These are phyloP conservation scores for Heliothis virescens DNA, from an alignment of 1,140 invertebrate species.

Conservation along the genomic window DNA sequence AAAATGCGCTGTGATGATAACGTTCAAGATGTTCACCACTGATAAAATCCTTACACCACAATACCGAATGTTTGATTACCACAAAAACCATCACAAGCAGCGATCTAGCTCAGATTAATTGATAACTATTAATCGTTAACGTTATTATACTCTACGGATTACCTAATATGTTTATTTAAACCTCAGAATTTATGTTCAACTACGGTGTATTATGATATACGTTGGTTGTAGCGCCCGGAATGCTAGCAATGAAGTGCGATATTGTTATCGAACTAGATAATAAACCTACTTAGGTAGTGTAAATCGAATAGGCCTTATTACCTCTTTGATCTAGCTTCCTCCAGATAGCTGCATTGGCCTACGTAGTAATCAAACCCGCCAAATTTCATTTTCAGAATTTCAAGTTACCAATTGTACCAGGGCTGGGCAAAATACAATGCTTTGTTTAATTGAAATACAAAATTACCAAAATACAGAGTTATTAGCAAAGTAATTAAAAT, in stretches of 20 bases:
- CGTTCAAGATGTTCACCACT: conserved; percentile 38
- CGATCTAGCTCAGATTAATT: neutral
- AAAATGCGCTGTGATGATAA: conserved; percentile 35
- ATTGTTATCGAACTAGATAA: conserved; percentile 59
- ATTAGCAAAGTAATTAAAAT: no score
- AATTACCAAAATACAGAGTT: no score
- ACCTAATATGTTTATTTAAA: neutral
- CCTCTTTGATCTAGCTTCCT: neutral
- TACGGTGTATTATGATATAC: neutral
- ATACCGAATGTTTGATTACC: neutral
- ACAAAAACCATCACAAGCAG: neutral
- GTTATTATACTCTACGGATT: conserved; percentile 8
- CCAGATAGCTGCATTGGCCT: no score
- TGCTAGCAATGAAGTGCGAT: conserved; percentile 53
- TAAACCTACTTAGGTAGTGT: conserved; percentile 20
- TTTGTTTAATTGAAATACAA: no score
- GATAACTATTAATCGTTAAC: conserved; percentile 13
- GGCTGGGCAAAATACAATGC: no score
- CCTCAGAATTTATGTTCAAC: neutral
- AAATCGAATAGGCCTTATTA: conserved; percentile 33
- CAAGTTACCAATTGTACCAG: no score
- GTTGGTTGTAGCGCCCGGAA: neutral
- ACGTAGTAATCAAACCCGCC: no score
- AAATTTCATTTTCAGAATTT: no score
- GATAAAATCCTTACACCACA: conserved; percentile 27